Evolutionary conservation across 2,888 invertebrate species (phyloP).

Genomic region (Onthophagus sagittarius): DNA sequence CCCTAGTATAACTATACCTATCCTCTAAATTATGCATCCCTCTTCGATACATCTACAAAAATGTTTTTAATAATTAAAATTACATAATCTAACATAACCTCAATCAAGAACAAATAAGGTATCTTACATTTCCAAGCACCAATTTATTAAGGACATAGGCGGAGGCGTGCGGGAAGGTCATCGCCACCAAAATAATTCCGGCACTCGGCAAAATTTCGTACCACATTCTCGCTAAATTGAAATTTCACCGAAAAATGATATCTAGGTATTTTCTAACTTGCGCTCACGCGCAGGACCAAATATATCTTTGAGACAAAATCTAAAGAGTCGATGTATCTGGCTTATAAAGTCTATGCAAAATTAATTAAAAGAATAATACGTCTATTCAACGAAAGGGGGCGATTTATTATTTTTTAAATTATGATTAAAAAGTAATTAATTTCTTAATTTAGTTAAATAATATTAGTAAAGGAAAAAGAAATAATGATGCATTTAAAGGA

Average conservation of each 20-base stretch:
- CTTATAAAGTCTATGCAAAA: no score
- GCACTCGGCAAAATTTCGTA: conserved; percentile 67
- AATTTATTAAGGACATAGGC: conserved; percentile 62
- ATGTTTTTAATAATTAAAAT: not conserved
- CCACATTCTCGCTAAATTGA: conserved; percentile 58
- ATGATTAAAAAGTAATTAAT: no score
- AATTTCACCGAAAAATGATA: not conserved
- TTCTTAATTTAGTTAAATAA: no score
- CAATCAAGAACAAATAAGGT: not conserved
- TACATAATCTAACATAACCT: not conserved
- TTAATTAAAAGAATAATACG: no score
- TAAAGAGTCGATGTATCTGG: no score
- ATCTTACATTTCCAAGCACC: conserved; percentile 53
- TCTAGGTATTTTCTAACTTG: no score
- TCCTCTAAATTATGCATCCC: conserved; percentile 52
- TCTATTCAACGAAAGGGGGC: no score
- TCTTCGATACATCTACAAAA: conserved; percentile 50
- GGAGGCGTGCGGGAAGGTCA: conserved; percentile 60
- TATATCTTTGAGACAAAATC: no score
- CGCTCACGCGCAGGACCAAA: no score
- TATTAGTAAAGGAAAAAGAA: no score
- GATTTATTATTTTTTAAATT: no score
- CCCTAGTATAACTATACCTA: conserved; percentile 58
- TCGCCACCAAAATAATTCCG: conserved; percentile 56
- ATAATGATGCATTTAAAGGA: no score